phyloP scores from a whole-genome alignment of 2,888 invertebrate species.

The Choreutis nemorana region DNA sequence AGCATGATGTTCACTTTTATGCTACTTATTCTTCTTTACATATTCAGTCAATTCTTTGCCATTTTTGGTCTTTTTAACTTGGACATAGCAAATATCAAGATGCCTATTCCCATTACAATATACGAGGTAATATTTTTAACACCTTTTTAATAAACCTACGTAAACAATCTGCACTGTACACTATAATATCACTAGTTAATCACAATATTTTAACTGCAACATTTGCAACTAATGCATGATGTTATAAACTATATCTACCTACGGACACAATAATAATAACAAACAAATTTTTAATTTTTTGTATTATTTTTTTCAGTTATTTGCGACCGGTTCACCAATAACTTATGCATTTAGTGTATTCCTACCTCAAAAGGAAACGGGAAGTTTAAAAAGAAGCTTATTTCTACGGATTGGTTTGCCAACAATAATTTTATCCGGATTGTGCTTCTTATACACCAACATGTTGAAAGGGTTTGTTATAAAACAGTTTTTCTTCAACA shows the following conservation, averaged over 20 bases:
- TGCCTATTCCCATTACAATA: slow-evolving; percentile 49
- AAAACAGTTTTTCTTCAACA: background rate
- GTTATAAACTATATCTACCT: too few species aligned
- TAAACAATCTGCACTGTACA: too few species aligned
- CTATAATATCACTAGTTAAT: too few species aligned
- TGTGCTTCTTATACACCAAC: slow-evolving; percentile 54
- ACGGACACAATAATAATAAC: background rate
- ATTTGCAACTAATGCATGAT: too few species aligned
- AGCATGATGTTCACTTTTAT: slow-evolving; percentile 58
- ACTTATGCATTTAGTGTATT: slow-evolving; percentile 48
- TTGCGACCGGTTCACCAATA: slow-evolving; percentile 54
- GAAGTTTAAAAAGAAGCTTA: slow-evolving; percentile 35
- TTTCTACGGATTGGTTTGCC: slow-evolving; percentile 43
- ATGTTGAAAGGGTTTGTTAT: slow-evolving; percentile 50
- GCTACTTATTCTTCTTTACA: slow-evolving; percentile 42
- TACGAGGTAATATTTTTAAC: too few species aligned
- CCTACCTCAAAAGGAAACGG: slow-evolving; percentile 33
- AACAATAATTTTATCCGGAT: slow-evolving; percentile 33
- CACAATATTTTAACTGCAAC: too few species aligned
- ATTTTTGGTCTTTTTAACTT: slow-evolving; percentile 54
- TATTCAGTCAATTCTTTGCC: slow-evolving; percentile 56
- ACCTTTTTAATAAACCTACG: too few species aligned
- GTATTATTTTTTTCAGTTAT: slow-evolving; percentile 34
- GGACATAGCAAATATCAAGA: slow-evolving; percentile 50
- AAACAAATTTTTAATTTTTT: slow-evolving; percentile 4